Conservation (phyloP, 2,888 invertebrate genomes). For the Petrophora chlorosata region DNA sequence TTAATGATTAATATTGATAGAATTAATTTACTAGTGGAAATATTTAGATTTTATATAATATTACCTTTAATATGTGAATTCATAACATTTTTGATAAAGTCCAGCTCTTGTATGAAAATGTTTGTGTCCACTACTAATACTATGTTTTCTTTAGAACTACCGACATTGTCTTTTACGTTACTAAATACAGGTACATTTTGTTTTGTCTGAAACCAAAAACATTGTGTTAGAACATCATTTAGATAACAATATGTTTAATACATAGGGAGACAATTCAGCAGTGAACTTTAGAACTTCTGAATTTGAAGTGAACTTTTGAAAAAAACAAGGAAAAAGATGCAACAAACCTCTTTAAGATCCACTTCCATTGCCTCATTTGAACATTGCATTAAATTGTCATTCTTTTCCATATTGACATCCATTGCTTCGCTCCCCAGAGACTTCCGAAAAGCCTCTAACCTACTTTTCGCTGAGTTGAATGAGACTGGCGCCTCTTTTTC, state of each 20-base stretch:
- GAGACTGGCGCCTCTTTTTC: conserved; percentile 45
- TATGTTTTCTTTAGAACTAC: conserved; percentile 48
- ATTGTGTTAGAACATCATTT: too few species aligned
- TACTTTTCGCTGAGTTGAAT: conserved; percentile 57
- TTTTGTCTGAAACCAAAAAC: conserved; percentile 49
- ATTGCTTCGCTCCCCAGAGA: conserved; percentile 54
- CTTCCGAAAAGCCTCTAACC: conserved; percentile 56
- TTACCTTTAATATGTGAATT: conserved; percentile 76
- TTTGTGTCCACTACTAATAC: conserved; percentile 78
- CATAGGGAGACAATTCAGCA: too few species aligned
- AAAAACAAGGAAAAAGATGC: conserved; percentile 1
- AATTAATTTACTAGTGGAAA: too few species aligned
- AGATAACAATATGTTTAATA: too few species aligned
- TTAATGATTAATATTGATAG: too few species aligned
- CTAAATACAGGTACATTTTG: conserved; percentile 43
- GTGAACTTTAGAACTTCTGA: too few species aligned
- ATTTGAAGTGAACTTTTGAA: too few species aligned
- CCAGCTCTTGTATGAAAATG: conserved; percentile 75
- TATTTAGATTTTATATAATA: too few species aligned
- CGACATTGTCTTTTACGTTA: conserved; percentile 44
- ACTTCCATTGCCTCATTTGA: conserved; percentile 67
- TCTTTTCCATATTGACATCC: conserved; percentile 38
- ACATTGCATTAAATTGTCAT: conserved; percentile 33
- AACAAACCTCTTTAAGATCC: conserved; percentile 62
- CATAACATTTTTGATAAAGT: conserved; percentile 69